A percentile compares a stretch with the other conserved stretches of the same genome.
phyloP scores from a whole-genome alignment of 1,140 invertebrate species.

The Polypedilum vanderplanki region DNA sequence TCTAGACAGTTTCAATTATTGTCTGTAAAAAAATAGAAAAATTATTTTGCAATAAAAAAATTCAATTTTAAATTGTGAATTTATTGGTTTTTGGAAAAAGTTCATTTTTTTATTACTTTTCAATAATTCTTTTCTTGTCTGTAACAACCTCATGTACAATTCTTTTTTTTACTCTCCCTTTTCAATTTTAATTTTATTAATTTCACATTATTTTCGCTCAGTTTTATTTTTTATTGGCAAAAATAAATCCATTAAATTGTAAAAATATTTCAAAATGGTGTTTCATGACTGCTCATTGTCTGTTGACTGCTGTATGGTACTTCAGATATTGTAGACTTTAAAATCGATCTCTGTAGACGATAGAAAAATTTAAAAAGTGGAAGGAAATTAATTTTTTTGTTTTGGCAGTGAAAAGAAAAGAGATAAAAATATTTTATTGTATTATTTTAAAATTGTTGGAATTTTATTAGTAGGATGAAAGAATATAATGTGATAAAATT shows the following conservation, averaged over 20 bases:
- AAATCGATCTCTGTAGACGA: constrained; percentile 9
- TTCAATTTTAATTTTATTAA: too few species aligned
- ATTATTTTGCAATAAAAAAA: not conserved
- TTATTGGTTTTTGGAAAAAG: not conserved
- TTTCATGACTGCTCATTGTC: constrained; percentile 23
- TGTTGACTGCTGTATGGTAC: constrained; percentile 5
- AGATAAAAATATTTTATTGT: not conserved
- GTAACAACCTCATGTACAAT: not conserved
- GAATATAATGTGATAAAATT: not conserved
- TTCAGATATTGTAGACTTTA: constrained; percentile 16
- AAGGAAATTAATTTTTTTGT: not conserved
- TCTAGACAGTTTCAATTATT: too few species aligned
- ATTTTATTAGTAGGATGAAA: not conserved
- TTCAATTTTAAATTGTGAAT: not conserved
- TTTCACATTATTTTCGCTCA: too few species aligned
- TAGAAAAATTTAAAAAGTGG: not conserved
- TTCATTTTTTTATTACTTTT: constrained; percentile 19
- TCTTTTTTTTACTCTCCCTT: not conserved
- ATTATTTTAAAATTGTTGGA: not conserved
- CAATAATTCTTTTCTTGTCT: not conserved
- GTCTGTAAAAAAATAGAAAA: too few species aligned
- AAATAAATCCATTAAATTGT: not conserved
- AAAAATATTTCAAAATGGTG: constrained; percentile 24
- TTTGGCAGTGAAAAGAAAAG: not conserved
- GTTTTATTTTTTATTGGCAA: not conserved